phyloP scores from a whole-genome alignment of 1,140 invertebrate genomes.

The Prorops nasuta region DNA sequence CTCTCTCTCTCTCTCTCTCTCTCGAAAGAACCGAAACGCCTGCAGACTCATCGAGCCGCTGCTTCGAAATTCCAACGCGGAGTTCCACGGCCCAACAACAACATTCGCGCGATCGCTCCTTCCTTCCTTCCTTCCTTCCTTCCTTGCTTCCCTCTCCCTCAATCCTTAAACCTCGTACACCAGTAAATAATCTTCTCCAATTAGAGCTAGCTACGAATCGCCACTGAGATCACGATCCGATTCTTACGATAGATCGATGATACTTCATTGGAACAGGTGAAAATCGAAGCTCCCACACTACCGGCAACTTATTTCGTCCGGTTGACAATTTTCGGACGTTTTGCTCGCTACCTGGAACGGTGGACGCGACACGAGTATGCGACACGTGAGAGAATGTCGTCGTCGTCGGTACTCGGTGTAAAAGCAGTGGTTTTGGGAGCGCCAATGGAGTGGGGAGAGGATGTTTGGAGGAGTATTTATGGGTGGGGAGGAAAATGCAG shows the following conservation, averaged over 20 bases:
- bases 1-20: constrained; percentile 5
- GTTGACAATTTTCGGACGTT: no score
- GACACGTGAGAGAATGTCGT: constrained; percentile 54
- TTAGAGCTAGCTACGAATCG: no score
- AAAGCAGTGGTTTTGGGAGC: constrained; percentile 24
- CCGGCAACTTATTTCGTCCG: no score
- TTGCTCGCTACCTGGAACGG: constrained; percentile 35
- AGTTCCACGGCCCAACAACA: constrained; percentile 24
- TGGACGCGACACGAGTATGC: constrained; percentile 33
- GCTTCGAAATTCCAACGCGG: constrained; percentile 39
- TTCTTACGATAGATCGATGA: no score
- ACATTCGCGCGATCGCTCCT: constrained; percentile 10
- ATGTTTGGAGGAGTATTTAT: no score
- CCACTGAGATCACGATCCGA: no score
- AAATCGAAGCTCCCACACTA: no score
- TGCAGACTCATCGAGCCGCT: constrained; percentile 14
- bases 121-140: constrained; percentile 14
- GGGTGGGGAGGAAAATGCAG: no score
- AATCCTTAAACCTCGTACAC: no score
- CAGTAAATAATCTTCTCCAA: no score
- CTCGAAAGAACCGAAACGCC: background rate
- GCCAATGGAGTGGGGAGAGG: no score
- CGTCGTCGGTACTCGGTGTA: constrained; percentile 35
- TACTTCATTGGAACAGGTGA: no score
- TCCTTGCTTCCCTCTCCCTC: constrained; percentile 11